phyloP scores from a whole-genome alignment of 2,113 vertebrate genomes.

The Mus pahari region DNA sequence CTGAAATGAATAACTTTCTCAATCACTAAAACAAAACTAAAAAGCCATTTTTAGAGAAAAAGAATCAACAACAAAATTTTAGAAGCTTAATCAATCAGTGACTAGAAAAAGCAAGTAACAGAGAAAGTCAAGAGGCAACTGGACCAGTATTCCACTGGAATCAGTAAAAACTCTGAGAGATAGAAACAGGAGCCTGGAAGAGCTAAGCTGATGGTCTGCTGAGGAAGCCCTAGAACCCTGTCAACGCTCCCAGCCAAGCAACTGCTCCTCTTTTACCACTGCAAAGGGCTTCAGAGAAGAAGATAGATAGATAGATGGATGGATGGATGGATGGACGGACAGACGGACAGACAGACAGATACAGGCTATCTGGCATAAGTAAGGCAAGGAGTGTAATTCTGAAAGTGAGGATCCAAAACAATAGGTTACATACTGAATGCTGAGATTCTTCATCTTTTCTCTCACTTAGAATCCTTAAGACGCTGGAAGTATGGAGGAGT shows the following conservation, averaged over 20 bases:
- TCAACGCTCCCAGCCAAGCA: constrained; percentile 3
- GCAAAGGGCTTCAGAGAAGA: constrained; percentile 22
- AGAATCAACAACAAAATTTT: constrained; percentile 28
- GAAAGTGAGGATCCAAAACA: constrained; percentile 16
- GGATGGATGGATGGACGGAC: no score
- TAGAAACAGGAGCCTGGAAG: no score
- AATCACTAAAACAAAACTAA: constrained; percentile 57
- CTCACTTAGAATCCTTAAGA: neutral
- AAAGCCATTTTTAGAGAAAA: constrained; percentile 10
- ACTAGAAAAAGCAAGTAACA: neutral
- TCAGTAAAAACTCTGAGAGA: neutral
- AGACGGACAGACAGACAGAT: no score
- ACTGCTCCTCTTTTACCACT: neutral
- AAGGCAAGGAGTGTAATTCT: neutral
- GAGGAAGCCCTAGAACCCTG: neutral
- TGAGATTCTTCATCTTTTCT: neutral
- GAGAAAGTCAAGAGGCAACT: neutral
- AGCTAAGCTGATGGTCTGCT: neutral
- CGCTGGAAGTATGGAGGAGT: no score
- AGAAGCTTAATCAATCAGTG: constrained; percentile 2
- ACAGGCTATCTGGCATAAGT: neutral
- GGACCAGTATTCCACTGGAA: neutral
- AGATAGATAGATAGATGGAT: neutral
- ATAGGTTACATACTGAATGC: constrained; percentile 10
- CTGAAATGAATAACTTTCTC: constrained; percentile 26